These are phyloP conservation scores for Lepus timidus DNA, from an alignment of 2,113 vertebrate species.

Conservation along the genomic window DNA sequence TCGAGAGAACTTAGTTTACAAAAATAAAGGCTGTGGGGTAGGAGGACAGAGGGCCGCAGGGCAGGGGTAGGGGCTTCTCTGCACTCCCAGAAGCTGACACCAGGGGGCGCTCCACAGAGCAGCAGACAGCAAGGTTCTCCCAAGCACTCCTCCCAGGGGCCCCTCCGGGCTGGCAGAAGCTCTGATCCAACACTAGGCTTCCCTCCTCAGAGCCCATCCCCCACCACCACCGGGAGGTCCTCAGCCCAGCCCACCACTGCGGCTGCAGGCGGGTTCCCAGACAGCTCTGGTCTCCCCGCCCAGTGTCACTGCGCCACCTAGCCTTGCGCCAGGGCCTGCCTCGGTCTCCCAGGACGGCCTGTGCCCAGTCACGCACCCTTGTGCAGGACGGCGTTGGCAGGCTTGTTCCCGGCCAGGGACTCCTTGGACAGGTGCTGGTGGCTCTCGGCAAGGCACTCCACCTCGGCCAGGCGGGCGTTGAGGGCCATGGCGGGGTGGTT, in stretches of 20 bases:
- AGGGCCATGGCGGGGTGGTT: slow-evolving; percentile 97
- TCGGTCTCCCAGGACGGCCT: too few relatives aligned
- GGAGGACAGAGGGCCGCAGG: too few relatives aligned
- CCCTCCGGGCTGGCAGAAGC: neutral
- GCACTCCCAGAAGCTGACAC: neutral
- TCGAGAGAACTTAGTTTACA: too few relatives aligned
- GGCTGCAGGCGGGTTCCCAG: neutral
- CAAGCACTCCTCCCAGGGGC: neutral
- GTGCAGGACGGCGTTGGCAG: slow-evolving; percentile 97
- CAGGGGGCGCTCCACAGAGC: neutral
- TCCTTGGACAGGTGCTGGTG: slow-evolving; percentile 99
- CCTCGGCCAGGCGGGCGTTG: slow-evolving; percentile 96
- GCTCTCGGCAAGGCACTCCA: slow-evolving; percentile 98
- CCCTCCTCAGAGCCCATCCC: neutral
- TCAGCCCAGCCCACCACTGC: neutral
- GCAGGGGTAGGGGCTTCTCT: too few relatives aligned
- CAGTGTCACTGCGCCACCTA: neutral
- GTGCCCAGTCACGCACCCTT: slow-evolving; percentile 90
- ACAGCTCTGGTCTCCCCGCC: too few relatives aligned
- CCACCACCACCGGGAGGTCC: neutral
- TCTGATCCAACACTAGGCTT: neutral
- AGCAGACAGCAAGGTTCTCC: neutral
- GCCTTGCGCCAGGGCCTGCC: neutral
- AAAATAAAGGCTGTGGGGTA: too few relatives aligned
- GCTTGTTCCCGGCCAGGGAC: slow-evolving; percentile 98